A percentile compares a stretch with the other conserved stretches of the same genome.
These are phyloP conservation scores for Rotaria socialis DNA, from an alignment of 2,888 invertebrate genomes.

Conservation along the genomic window DNA sequence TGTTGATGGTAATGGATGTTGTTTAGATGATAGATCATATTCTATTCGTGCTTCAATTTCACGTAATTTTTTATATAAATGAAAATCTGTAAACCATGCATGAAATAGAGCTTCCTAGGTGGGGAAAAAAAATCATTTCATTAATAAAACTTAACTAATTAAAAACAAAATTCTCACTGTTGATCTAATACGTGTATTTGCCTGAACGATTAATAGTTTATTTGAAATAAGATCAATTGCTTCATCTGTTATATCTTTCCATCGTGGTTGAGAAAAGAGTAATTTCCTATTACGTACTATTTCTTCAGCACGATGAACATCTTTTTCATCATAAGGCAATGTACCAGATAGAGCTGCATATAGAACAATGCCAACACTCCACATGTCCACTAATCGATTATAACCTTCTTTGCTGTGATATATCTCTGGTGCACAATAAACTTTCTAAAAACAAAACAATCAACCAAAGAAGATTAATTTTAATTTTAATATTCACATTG, in stretches of 20 bases:
- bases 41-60: neutral
- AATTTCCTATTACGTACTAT: neutral
- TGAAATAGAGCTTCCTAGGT: neutral
- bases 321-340: conserved; percentile 10
- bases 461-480: neutral
- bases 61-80: conserved; percentile 2
- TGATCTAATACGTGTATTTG: neutral
- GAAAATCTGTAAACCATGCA: conserved; percentile 14
- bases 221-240: conserved; percentile 22
- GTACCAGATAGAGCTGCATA: conserved; percentile 17
- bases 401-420: conserved; percentile 23
- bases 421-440: neutral
- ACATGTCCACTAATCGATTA: neutral
- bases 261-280: neutral
- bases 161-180: neutral
- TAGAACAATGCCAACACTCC: conserved; percentile 27
- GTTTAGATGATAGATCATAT: neutral
- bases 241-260: neutral
- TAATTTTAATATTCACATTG: neutral
- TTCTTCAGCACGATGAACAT: conserved; percentile 18
- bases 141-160: too few species aligned
- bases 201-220: neutral
- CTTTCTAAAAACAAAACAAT: neutral
- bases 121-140: too few species aligned
- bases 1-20: neutral